phyloP scores from a whole-genome alignment of 2,113 vertebrate species.

The Pyrgilauda ruficollis region DNA sequence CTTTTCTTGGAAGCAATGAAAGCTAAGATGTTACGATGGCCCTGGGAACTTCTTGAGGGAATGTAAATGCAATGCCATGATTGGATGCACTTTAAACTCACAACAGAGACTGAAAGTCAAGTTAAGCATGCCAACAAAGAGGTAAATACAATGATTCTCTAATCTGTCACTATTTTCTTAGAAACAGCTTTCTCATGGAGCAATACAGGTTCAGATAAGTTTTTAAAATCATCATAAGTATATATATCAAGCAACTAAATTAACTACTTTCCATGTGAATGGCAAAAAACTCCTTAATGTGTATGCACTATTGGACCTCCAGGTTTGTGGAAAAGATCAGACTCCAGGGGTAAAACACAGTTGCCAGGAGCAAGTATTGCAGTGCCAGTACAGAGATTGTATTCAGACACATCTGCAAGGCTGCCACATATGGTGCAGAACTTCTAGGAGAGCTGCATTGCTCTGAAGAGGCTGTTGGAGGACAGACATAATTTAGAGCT shows the following conservation, averaged over 20 bases:
- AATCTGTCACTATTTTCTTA: not conserved
- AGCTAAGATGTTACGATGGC: not conserved
- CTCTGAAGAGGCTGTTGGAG: not conserved
- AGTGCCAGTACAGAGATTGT: not conserved
- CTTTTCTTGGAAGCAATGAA: not conserved
- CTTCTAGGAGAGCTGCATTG: not conserved
- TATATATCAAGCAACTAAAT: not conserved
- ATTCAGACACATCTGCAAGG: not conserved
- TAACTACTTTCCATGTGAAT: not conserved
- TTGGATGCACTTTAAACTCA: not conserved
- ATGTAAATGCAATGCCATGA: not conserved
- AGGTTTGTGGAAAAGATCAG: not conserved
- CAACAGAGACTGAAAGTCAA: not conserved
- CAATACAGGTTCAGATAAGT: not conserved
- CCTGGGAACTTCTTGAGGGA: not conserved
- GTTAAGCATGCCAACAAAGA: not conserved
- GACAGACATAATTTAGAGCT: not conserved
- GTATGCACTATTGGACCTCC: not conserved
- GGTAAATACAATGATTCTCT: not conserved
- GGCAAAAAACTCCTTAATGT: not conserved
- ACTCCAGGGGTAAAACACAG: not conserved
- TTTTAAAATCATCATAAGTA: not conserved
- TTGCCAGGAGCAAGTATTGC: not conserved
- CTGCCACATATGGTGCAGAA: not conserved
- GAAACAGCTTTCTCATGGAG: not conserved